Conservation (phyloP, 2,797 vertebrate genomes). For the Zonotrichia albicollis region DNA sequence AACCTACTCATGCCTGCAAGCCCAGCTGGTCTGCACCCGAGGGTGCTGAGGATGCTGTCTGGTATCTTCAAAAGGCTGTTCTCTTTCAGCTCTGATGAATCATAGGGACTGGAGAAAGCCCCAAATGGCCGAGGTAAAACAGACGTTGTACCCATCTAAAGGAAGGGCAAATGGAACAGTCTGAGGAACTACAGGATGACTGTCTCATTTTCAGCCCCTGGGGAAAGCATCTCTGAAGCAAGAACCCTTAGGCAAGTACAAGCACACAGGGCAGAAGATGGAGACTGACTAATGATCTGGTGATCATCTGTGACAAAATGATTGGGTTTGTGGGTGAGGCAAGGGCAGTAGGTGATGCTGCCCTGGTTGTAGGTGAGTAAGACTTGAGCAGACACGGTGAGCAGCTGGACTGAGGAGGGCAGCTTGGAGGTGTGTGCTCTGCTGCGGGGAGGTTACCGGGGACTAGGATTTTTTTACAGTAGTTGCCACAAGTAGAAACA, state of each 20-base stretch:
- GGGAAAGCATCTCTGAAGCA: neutral
- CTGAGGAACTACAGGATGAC: neutral
- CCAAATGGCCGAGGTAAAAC: neutral
- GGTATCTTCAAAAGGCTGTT: neutral
- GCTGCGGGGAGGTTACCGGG: neutral
- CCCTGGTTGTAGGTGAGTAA: neutral
- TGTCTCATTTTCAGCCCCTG: neutral
- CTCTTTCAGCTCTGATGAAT: neutral
- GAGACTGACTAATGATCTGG: neutral
- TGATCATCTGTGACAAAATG: neutral
- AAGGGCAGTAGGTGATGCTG: neutral
- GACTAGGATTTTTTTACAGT: neutral
- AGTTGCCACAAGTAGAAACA: neutral
- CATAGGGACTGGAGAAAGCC: neutral
- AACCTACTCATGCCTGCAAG: neutral
- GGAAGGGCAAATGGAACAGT: neutral
- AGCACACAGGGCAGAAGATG: neutral
- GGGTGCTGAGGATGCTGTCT: neutral
- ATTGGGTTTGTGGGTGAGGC: neutral
- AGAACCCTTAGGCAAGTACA: neutral
- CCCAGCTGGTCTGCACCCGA: neutral
- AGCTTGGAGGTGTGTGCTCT: neutral
- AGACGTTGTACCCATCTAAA: neutral
- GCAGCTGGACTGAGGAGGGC: neutral
- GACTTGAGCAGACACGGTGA: neutral